phyloP scores from a whole-genome alignment of 2,113 vertebrate species.

The Zosterops japonicus region DNA sequence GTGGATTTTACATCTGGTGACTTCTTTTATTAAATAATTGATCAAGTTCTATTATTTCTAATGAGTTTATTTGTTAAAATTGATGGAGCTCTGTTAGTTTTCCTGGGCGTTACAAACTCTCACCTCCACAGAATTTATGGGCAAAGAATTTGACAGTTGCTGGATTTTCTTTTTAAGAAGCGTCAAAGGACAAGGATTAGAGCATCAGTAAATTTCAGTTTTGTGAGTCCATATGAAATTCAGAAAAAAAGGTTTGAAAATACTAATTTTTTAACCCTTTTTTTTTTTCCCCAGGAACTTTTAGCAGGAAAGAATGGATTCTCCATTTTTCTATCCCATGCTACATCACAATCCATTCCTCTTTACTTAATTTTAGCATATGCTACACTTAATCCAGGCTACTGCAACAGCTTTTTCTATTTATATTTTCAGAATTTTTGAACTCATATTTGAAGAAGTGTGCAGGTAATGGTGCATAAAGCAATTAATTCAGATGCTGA shows the following conservation, averaged over 20 bases:
- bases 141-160: neutral
- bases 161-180: neutral
- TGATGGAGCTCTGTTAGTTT: neutral
- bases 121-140: neutral
- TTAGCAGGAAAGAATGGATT: neutral
- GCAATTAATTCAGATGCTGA: neutral
- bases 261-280: fast-evolving
- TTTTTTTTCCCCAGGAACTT: neutral
- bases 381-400: neutral
- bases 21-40: neutral
- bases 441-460: neutral
- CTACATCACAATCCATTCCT: neutral
- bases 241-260: neutral
- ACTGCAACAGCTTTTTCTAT: neutral
- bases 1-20: neutral
- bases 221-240: neutral
- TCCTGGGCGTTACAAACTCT: neutral
- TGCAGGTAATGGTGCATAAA: neutral
- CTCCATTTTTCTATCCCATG: neutral
- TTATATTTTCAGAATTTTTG: neutral
- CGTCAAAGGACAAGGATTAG: neutral
- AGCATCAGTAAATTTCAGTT: neutral
- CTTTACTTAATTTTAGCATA: neutral
- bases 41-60: neutral
- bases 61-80: neutral